Percentiles rank a stretch among this genome's conserved stretches.
phyloP scores from a whole-genome alignment of 2,888 invertebrate species.

The Altica lythri region DNA sequence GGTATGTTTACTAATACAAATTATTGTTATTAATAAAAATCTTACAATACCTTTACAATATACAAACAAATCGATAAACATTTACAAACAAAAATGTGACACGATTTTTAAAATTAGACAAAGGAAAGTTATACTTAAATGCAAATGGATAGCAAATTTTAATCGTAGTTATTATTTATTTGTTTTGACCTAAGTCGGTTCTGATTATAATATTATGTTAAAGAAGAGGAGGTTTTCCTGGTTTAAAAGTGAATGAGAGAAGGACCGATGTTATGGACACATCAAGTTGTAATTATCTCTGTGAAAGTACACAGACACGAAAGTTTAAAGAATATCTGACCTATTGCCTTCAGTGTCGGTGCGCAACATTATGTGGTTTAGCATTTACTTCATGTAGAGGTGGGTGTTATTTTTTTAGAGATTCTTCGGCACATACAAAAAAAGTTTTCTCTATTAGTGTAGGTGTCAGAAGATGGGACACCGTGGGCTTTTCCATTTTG shows the following conservation, averaged over 20 bases:
- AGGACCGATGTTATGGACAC: conserved; percentile 21
- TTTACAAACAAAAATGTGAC: no score
- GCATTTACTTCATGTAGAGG: conserved; percentile 22
- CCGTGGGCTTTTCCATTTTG: no score
- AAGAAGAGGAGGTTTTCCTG: conserved; percentile 4
- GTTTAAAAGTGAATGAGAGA: conserved; percentile 10
- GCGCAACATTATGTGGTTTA: conserved; percentile 30
- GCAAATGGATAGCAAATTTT: no score
- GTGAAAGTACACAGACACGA: conserved; percentile 36
- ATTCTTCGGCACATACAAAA: no score
- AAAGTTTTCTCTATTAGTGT: not conserved
- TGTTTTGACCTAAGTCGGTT: no score
- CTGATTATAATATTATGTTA: conserved; percentile 12
- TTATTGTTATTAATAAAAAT: no score
- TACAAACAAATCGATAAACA: no score
- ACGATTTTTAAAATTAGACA: no score
- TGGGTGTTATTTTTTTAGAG: conserved; percentile 2
- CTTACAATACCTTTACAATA: no score
- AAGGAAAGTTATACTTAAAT: no score
- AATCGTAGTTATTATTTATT: no score
- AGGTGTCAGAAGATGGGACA: not conserved
- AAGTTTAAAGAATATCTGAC: conserved; percentile 37
- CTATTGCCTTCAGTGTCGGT: conserved; percentile 37
- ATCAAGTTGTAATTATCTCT: conserved; percentile 30
- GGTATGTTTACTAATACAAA: no score